Conservation (phyloP, 2,888 invertebrate species). For the Bellardia pandia region DNA sequence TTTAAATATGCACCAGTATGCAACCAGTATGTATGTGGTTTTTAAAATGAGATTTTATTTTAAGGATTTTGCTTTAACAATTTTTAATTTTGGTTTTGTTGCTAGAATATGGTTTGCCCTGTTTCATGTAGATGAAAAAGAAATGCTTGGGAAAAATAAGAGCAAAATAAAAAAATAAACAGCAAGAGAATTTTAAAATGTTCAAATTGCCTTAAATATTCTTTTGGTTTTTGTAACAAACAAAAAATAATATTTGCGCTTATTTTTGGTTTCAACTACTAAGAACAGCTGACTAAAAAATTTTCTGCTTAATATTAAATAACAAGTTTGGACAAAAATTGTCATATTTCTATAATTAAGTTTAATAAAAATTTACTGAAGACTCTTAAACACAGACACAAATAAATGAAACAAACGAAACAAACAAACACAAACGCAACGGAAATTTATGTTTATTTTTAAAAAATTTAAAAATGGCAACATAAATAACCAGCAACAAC, state of each 20-base stretch:
- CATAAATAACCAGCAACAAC: constrained; percentile 31
- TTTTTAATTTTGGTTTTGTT: constrained; percentile 14
- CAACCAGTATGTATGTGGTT: constrained; percentile 22
- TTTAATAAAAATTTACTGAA: constrained; percentile 39
- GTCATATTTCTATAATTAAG: constrained; percentile 31
- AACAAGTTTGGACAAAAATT: not conserved
- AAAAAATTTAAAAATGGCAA: constrained; percentile 15
- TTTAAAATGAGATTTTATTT: constrained; percentile 12
- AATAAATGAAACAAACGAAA: not conserved
- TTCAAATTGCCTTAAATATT: not conserved
- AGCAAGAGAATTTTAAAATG: not conserved
- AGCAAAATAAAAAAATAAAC: too few species aligned
- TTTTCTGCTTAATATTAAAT: constrained; percentile 14
- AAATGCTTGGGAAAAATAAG: not conserved
- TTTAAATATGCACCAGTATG: not conserved
- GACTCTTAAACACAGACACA: not conserved
- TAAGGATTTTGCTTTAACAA: not conserved
- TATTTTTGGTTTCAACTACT: not conserved
- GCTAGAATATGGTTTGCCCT: not conserved
- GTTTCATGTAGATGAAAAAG: not conserved
- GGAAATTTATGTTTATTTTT: constrained; percentile 48
- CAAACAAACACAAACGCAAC: constrained; percentile 4
- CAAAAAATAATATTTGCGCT: not conserved
- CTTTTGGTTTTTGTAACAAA: not conserved
- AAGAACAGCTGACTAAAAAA: not conserved